Evolutionary conservation across 1,140 invertebrate species (phyloP).

Genomic region (Holcopasites calliopsidis): DNA sequence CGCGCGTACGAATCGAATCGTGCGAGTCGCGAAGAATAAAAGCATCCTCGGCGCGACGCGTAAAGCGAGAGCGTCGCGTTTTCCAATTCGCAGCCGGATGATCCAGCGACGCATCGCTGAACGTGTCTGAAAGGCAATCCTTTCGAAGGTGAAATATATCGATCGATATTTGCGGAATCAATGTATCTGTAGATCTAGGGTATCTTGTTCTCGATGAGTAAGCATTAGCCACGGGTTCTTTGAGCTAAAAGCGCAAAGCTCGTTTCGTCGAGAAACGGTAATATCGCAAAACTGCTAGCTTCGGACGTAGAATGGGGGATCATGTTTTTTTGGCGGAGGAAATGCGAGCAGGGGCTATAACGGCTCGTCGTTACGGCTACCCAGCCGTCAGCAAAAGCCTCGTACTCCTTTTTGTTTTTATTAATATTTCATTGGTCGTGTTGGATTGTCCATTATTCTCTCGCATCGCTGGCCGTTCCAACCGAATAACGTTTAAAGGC

Average conservation of each 20-base stretch:
- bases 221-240: not conserved
- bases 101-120: constrained; percentile 38
- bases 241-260: not conserved
- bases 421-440: constrained; percentile 39
- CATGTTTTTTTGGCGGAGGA: not conserved
- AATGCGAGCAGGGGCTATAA: not conserved
- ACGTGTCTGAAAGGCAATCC: not conserved
- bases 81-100: constrained; percentile 4
- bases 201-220: too few relatives aligned
- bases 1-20: constrained; percentile 15
- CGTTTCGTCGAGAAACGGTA: not conserved
- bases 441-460: constrained; percentile 43
- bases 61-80: constrained; percentile 23
- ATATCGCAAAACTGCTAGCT: not conserved
- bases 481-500: constrained; percentile 27
- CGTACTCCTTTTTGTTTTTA: constrained; percentile 10
- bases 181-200: too few relatives aligned
- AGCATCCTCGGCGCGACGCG: constrained; percentile 12
- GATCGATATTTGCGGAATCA: not conserved
- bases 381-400: not conserved
- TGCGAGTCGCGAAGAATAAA: constrained; percentile 11
- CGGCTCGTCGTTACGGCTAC: constrained; percentile 5
- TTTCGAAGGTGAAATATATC: too few relatives aligned
- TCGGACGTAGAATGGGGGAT: not conserved
- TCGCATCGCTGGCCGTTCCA: constrained; percentile 40